Base-by-base conservation (phyloP, 35 echinoderm and acorn worm genomes). In the Heliocidaris erythrogramma region DNA sequence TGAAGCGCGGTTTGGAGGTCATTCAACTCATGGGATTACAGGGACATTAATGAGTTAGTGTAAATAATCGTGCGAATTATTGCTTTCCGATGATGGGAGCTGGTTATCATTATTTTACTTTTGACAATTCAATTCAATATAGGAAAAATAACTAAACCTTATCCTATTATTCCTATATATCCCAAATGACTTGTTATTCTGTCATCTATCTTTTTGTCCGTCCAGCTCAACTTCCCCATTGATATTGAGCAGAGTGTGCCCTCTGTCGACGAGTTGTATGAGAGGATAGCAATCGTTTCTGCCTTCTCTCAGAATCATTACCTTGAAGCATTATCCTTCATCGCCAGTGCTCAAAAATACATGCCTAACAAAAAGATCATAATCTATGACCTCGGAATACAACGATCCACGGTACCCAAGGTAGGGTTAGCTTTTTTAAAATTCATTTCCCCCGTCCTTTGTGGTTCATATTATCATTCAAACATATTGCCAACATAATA, bases 271-370 rank as follows among this genome's bases (percentile, higher is more conserved):
- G 31, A 88, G 8, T 87, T 96, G 30, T 97, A 90, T 59, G 69
- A 94, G 14, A 92, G 60, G 18, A 47, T 97, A 32, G 95, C 94
- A 13, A 61, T 97, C 5, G 96, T 97, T 56, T 95, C 96, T 9
- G 94, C 95, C 31, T 96, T 97, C 92, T 97, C 96, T 47, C 32
- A 94, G 30, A 97, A 97, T 60, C 96, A 97, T 61, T 60, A 49
- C n/a, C 16, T 86, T 13, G 96, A 97, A 56, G 96, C 93, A 24
- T 35, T 95, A 14, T 93, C 95, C 17, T 95, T 97, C 88, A 97
- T 97, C 17, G 96, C 85, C 35, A 52, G 95, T 7, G 93, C 78
- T 14, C 96, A 97, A 60, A 88, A 94, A 48, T 21, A 60, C 21
- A 97, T 97, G 96, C 95, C 93, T 2, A 52, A 91, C 9, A 94